Evolutionary conservation across 2,888 invertebrate genomes (phyloP).

Genomic region (Polyommatus icarus): DNA sequence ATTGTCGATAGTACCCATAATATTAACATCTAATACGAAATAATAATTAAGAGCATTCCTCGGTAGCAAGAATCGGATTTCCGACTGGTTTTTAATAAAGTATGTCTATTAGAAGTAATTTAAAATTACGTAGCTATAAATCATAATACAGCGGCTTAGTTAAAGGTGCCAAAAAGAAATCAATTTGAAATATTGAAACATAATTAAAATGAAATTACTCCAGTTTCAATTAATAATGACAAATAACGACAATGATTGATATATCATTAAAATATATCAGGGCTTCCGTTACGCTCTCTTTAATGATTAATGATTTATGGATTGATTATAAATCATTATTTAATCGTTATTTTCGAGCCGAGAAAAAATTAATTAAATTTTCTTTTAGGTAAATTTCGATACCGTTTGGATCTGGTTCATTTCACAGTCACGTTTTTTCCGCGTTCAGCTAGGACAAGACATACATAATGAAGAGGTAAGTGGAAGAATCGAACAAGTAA

Average conservation of each 20-base stretch:
- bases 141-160: conserved; percentile 11
- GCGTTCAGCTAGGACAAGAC: no score
- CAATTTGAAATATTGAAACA: conserved; percentile 32
- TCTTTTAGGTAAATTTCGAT: conserved; percentile 14
- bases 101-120: conserved; percentile 14
- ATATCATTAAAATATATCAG: conserved; percentile 44
- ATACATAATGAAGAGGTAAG: no score
- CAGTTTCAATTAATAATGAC: conserved; percentile 52
- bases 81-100: neutral
- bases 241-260: conserved; percentile 51
- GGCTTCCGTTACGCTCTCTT: conserved; percentile 68
- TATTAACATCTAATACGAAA: neutral
- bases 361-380: conserved; percentile 11
- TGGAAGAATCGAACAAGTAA: no score
- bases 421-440: neutral
- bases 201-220: conserved; percentile 47
- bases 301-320: conserved; percentile 62
- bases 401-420: conserved; percentile 22
- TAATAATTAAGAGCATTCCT: neutral
- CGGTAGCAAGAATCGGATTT: neutral
- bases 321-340: conserved; percentile 50
- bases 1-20: no score
- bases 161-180: conserved; percentile 28
- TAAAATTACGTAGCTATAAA: neutral
- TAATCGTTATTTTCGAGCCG: conserved; percentile 7